Conservation (phyloP, 2,113 vertebrate species). For the zebrafish (Danio rerio) region GRCz12tu NC_133179.1:65239001-65239500, state of each 20-base stretch:
- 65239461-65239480: background rate
- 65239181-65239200: background rate
- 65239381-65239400: slow-evolving; percentile 2
- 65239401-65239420: background rate
- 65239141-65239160: background rate
- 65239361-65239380: background rate
- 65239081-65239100: background rate
- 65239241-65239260: slow-evolving; percentile 28
- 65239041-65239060: background rate
- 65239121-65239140: background rate
- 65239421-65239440: background rate
- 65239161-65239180: background rate
- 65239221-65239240: slow-evolving; percentile 23
- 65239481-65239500: background rate
- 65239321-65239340: background rate
- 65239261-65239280: background rate
- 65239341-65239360: background rate
- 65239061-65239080: background rate
- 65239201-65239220: background rate
- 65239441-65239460: background rate
- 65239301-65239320: no score
- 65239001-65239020: background rate
- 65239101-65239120: slow-evolving; percentile 1
- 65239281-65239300: no score
- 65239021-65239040: background rate